Base-by-base conservation (phyloP, 2,888 invertebrate genomes). In the Drosophila flavopinicola region DNA sequence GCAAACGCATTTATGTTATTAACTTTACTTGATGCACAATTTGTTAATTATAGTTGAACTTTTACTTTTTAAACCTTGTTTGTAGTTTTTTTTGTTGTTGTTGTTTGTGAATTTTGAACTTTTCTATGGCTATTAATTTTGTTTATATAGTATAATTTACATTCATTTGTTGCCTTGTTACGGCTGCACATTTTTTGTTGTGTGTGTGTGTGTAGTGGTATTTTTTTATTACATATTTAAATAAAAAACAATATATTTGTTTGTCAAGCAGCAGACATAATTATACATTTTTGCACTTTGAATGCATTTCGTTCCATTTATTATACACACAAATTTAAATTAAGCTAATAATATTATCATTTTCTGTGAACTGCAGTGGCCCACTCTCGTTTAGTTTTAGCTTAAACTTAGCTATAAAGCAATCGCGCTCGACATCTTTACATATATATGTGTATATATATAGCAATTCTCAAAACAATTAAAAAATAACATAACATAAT, bases 401-500 rank as follows among this genome's bases (percentile, higher is more conserved):
- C 73, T 63, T 61, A 73, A 58, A 52, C 58, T 69, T 69, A 66
- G 53, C 58, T 64, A 66, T 57, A 66, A 61, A 66, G 57, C 73
- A 53, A 56, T 71, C 44, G 52, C 49, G 25, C 20, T 66, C 45
- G 52, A 51, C 35, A 60, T 61, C 13, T 41, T n/a, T 42, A 54
- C 37, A 51, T 51, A 32, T 44, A 44, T 27, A 27, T 44, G 20
- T 42, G 24, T 58, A 48, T 47, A 47, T 44, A 41, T 56, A 39
- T 49, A 66, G 39, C 49, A 57, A 72, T 67, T 72, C 35, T 72
- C 57, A 77, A 78, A 84, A 84, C 75, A 80, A 66, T 69, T 73
- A 60, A 70, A 77, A 71, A 73, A 71, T 80, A 80, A 79, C 69
- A 84, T 68, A 84, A 72, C 74, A 72, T 72, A 73, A 74, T 68